A percentile compares a stretch with the other conserved stretches of the same genome.
Evolutionary conservation across 30 jellyfish, hydroid and myxozoan genomes (phyloP).

Genomic region (Turritopsis dohrnii): DNA sequence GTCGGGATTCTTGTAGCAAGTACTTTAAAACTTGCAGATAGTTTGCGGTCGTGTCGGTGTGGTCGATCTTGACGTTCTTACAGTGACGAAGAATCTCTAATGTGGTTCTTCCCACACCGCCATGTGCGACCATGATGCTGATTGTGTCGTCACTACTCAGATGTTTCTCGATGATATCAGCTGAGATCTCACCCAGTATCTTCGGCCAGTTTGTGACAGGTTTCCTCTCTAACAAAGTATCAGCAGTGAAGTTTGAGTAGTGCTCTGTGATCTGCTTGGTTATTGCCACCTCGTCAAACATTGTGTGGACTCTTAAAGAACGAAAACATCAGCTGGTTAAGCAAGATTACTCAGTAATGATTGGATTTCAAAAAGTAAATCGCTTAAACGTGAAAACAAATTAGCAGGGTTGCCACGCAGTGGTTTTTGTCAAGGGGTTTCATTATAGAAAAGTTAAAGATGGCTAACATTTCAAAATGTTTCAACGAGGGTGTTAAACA

Average conservation of each 20-base stretch:
- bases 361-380: neutral
- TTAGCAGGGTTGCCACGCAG: too few species aligned
- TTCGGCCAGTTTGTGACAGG: conserved; percentile 33
- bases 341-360: neutral
- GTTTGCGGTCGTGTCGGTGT: conserved; percentile 30
- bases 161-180: neutral
- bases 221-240: conserved; percentile 22
- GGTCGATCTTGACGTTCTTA: conserved; percentile 7
- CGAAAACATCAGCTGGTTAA: neutral
- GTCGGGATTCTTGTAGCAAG: conserved; percentile 8
- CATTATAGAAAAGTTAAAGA: neutral
- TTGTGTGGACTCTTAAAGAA: conserved; percentile 21
- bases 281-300: conserved; percentile 18
- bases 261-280: conserved; percentile 20
- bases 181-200: conserved; percentile 10
- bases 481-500: neutral
- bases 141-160: neutral
- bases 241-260: conserved; percentile 15
- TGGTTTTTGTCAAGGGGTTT: neutral
- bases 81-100: conserved; percentile 20
- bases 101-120: conserved; percentile 30
- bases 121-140: conserved; percentile 10
- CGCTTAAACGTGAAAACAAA: neutral
- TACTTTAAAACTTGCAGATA: conserved; percentile 19
- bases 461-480: neutral